Evolutionary conservation across 2,888 invertebrate species (phyloP).

Genomic region (Atrina japonica): DNA sequence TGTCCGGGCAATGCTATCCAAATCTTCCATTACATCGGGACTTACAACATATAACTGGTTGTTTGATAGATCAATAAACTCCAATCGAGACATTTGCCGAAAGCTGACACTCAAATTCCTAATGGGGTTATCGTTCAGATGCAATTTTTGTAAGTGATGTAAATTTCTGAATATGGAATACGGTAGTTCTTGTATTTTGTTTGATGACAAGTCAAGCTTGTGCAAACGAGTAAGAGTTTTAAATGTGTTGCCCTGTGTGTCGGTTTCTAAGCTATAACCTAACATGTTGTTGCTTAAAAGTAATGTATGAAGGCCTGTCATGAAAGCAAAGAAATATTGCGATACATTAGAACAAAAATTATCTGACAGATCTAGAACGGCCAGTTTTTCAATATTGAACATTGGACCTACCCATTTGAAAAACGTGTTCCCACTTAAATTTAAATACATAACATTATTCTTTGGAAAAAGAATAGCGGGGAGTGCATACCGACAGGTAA

Average conservation of each 20-base stretch:
- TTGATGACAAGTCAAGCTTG: background rate
- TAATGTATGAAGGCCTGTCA: background rate
- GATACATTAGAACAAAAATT: conserved; percentile 5
- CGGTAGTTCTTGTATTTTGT: conserved; percentile 1
- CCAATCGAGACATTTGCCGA: background rate
- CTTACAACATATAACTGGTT: conserved; percentile 4
- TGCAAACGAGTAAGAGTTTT: background rate
- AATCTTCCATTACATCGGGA: background rate
- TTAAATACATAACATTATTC: conserved; percentile 10
- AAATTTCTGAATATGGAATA: conserved; percentile 17
- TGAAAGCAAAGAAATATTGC: background rate
- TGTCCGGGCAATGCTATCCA: background rate
- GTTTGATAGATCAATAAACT: background rate
- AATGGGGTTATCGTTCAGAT: conserved; percentile 10
- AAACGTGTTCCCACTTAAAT: background rate
- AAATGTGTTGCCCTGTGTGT: conserved; percentile 9
- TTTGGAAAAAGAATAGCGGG: background rate
- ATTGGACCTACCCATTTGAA: conserved; percentile 1
- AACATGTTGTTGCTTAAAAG: conserved; percentile 7
- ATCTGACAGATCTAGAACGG: conserved; percentile 1
- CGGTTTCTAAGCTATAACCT: background rate
- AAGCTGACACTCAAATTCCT: background rate
- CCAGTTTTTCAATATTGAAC: background rate
- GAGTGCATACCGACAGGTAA: too few species aligned
- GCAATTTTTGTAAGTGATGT: background rate